phyloP scores from a whole-genome alignment of 2,797 vertebrate genomes.

The Nasua narica region DNA sequence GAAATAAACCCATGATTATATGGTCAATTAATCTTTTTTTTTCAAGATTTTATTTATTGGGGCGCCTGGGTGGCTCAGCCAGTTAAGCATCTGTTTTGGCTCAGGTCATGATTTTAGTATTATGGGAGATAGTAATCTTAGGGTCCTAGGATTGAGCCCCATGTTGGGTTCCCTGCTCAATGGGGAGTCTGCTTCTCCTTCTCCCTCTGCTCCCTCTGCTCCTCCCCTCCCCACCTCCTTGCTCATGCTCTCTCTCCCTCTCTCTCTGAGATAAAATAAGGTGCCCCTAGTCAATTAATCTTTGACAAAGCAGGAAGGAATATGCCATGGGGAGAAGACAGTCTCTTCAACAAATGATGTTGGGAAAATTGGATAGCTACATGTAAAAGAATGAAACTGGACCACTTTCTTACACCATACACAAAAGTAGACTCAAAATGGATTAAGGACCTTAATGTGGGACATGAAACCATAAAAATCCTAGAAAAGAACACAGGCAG shows the following conservation, averaged over 20 bases:
- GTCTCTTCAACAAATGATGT: no score
- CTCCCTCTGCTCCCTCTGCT: not conserved
- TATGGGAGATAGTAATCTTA: no score
- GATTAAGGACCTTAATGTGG: not conserved
- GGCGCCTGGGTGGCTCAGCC: not conserved
- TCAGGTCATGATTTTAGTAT: not conserved
- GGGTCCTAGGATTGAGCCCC: not conserved
- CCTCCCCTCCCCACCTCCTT: not conserved
- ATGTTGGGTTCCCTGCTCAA: not conserved
- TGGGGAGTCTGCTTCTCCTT: not conserved
- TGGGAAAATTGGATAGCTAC: no score
- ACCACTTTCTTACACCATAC: no score
- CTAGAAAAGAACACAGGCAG: not conserved
- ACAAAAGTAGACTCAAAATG: not conserved
- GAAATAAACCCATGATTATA: not conserved
- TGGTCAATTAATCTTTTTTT: not conserved
- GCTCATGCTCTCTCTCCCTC: not conserved
- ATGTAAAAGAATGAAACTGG: not conserved
- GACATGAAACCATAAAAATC: not conserved
- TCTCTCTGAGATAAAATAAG: not conserved
- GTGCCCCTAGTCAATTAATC: not conserved
- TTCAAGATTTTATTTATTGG: not conserved
- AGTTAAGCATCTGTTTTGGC: not conserved
- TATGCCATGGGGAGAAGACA: no score
- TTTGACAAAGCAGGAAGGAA: no score